phyloP scores from a whole-genome alignment of 1,140 invertebrate species.

The Zaprionus ornatus region DNA sequence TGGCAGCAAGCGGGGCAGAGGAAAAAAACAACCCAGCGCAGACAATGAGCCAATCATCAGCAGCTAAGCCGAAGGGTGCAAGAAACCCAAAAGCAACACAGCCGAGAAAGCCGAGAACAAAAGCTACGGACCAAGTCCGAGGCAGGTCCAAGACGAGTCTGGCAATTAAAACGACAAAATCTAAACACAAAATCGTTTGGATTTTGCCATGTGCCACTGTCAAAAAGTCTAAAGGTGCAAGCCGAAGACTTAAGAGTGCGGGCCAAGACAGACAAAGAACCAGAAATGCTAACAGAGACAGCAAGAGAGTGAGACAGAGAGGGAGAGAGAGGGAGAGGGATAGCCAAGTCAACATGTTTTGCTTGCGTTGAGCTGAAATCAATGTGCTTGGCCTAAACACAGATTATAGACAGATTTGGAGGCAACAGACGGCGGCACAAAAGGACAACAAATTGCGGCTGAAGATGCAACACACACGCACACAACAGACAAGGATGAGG shows the following conservation, averaged over 20 bases:
- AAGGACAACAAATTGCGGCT: slow-evolving; percentile 56
- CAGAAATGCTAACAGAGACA: not conserved
- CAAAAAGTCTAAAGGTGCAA: slow-evolving; percentile 65
- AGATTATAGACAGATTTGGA: slow-evolving; percentile 81
- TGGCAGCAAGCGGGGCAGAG: slow-evolving; percentile 48
- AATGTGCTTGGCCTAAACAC: slow-evolving; percentile 67
- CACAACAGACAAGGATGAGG: slow-evolving; percentile 18
- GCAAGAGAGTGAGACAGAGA: not conserved
- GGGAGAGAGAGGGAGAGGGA: slow-evolving; percentile 4
- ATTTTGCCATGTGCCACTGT: slow-evolving; percentile 59
- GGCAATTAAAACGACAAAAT: slow-evolving; percentile 81
- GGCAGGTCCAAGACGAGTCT: slow-evolving; percentile 27
- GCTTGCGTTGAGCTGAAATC: slow-evolving; percentile 46
- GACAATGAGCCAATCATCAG: slow-evolving; percentile 59
- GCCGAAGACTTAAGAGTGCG: slow-evolving; percentile 59
- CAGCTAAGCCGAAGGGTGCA: slow-evolving; percentile 61
- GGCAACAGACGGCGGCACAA: slow-evolving; percentile 54
- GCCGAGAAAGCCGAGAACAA: slow-evolving; percentile 32
- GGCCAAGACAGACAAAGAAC: not conserved
- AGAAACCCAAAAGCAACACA: slow-evolving; percentile 37
- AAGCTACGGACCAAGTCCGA: slow-evolving; percentile 20
- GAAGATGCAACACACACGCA: slow-evolving; percentile 52
- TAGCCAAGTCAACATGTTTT: slow-evolving; percentile 67
- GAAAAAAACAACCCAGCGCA: slow-evolving; percentile 16
- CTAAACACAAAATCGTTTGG: slow-evolving; percentile 76